Evolutionary conservation across 2,797 vertebrate species (phyloP), one percentile per base, ranked within the genome.

Genomic region (Myotis myotis): DNA sequence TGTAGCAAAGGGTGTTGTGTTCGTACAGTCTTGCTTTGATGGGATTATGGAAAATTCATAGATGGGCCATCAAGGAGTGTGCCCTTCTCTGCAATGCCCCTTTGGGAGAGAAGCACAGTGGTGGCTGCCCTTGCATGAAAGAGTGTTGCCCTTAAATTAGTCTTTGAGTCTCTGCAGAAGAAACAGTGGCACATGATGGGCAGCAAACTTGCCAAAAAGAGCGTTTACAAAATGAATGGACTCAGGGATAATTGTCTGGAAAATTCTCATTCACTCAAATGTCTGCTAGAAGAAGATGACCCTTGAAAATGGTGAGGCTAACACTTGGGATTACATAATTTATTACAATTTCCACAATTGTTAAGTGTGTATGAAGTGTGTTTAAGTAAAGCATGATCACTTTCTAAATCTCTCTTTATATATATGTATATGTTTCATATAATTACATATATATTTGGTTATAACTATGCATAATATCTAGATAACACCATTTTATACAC

Each of bases 181-280:
- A 17, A n/a, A 44, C 0, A 7, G 13, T 25, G 30, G 2, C 30
- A 38, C 9, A 7, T 20, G 36, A 22, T 1, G 9, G 3, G 8
- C 17, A 57, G 85, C 7, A 25, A 55, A 19, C 13, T 47, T n/a
- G 23, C 51, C n/a, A 28, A n/a, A 38, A 23, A 25, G 17, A 44
- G 9, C 3, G 49, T 7, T 4, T 83, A n/a, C 7, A 49, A 38
- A 83, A 68, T 44, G 7, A 64, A 75, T 10, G 25, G 33, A 57
- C 17, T 80, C 16, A 41, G 47, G 11, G 44, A 57, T 3, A 64
- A 28, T 8, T 36, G 12, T 47, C 57, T 90, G 19, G 55, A 4
- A 74, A 64, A 79, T 44, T 87, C 9, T 41, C 22, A 78, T 70
- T 72, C 25, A 8, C 16, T 82, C 17, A 71, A 74, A 38, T 6